phyloP scores from a whole-genome alignment of 2,888 invertebrate species.

The Callinectes sapidus region DNA sequence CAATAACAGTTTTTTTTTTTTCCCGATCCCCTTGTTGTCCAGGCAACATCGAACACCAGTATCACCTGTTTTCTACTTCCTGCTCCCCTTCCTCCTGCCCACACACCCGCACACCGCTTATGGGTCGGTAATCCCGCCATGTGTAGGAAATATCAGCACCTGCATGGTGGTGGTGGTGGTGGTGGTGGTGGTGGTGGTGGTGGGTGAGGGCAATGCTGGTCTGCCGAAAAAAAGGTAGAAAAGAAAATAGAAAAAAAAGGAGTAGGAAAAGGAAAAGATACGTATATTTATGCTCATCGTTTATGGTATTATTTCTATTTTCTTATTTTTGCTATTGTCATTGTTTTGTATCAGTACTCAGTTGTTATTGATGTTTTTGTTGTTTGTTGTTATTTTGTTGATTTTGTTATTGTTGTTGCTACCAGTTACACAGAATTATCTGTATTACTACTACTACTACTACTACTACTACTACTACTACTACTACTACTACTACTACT shows the following conservation, averaged over 20 bases:
- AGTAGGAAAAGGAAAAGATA: too few relatives aligned
- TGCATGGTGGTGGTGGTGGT: conserved; percentile 22
- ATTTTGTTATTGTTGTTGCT: not conserved
- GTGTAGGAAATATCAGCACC: not conserved
- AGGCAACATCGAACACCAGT: too few relatives aligned
- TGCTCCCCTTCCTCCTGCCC: not conserved
- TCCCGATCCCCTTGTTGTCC: too few relatives aligned
- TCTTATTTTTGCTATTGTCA: not conserved
- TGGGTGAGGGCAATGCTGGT: not conserved
- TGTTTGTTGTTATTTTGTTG: not conserved
- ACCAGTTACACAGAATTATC: not conserved
- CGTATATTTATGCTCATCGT: not conserved
- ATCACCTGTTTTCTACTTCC: not conserved
- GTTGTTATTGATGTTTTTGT: not conserved
- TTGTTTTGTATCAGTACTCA: too few relatives aligned
- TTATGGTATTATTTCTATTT: not conserved
- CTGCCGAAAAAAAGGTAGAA: not conserved
- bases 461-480: conserved; percentile 6
- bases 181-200: not conserved
- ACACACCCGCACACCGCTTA: not conserved
- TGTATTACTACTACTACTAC: not conserved
- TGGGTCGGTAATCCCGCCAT: not conserved
- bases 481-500: not conserved
- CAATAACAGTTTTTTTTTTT: too few relatives aligned
- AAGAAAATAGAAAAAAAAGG: too few relatives aligned